Evolutionary conservation across 1,140 invertebrate genomes (phyloP), one percentile per base, ranked within the genome.

Genomic region (Bathynomus jamesi): DNA sequence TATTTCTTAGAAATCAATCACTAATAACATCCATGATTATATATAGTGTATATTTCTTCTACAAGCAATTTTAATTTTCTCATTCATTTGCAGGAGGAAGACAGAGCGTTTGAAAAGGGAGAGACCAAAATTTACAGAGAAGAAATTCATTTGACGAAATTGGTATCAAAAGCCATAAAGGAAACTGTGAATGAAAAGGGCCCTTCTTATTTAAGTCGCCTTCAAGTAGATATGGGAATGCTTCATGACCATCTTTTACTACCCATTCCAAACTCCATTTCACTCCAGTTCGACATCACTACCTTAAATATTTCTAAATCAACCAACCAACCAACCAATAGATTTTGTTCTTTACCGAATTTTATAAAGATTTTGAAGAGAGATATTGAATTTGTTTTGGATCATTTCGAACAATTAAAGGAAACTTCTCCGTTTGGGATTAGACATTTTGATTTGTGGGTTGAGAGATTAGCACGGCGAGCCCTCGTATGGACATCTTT

Each of bases 91-190:
- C n/a, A 69, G 67, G 67, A 69, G 30, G 53, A 69, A 2, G 67
- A 69, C 13, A 53, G 67, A 8, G 67, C 67, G 13, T 69, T 69
- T n/a, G 67, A 69, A 30, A 69, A 69, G 28, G 62, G 67, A 28
- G 67, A 69, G 28, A 69, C 53, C 24, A 69, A 61, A 29, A 69
- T 61, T 3, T 61, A 53, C 28, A 24, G 28, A 62, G 67, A 69
- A 69, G 67, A 69, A 11, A 53, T 53, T 21, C 21, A 3, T 53
- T 17, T 53, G 11, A 17, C 11, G 2, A 1, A 5, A 53, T 17
- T 53, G 40, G 21, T 53, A 17, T 53, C 40, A 21, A 53, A 53
- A 53, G 21, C 11, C 21, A 53, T 53, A 17, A 3, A 17, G 11
- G 21, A 53, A 5, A 21, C 21, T 5, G 11, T 17, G 11, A 53